Conservation (phyloP, 2,113 vertebrate genomes). For the Eurystomus gularis region DNA sequence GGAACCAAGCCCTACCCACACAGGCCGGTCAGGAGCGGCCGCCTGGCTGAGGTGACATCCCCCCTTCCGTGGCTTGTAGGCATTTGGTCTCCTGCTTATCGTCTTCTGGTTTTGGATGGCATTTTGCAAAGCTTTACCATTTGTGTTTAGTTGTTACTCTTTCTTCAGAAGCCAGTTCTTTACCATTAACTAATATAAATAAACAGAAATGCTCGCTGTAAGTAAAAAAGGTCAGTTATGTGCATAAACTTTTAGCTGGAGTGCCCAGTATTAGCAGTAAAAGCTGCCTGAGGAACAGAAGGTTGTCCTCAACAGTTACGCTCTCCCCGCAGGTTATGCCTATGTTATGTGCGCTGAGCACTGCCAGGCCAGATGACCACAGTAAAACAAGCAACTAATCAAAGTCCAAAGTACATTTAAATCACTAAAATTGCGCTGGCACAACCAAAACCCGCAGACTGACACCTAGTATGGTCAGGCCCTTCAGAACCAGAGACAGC, state of each 20-base stretch:
- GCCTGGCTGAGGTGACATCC: neutral
- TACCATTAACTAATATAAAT: neutral
- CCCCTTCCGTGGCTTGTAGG: neutral
- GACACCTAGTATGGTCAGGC: neutral
- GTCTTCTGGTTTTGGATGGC: neutral
- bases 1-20: fast-evolving
- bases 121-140: neutral
- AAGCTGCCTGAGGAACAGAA: neutral
- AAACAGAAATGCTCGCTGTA: neutral
- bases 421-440: neutral
- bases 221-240: neutral
- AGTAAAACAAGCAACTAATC: neutral
- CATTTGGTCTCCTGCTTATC: neutral
- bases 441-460: neutral
- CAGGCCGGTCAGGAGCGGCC: neutral
- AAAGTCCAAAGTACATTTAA: neutral
- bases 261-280: neutral
- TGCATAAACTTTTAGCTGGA: neutral
- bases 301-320: neutral
- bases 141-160: neutral
- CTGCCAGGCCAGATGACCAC: neutral
- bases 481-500: neutral
- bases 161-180: neutral
- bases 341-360: neutral
- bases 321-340: neutral